Evolutionary conservation across 1,140 invertebrate species (phyloP).

Genomic region (Eumeta japonica): DNA sequence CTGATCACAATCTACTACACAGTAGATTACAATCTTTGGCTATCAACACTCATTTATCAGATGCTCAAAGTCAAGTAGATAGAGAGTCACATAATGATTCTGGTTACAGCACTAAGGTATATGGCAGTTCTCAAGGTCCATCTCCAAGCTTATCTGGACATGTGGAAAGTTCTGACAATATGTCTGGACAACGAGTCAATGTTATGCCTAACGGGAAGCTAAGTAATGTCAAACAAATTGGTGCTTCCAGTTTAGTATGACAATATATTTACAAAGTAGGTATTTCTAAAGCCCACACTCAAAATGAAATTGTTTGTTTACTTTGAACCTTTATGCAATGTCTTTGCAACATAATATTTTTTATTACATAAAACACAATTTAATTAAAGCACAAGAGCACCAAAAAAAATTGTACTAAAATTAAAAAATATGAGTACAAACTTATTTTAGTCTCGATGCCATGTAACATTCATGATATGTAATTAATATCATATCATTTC

Average conservation of each 20-base stretch:
- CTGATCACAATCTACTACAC: conserved; percentile 43
- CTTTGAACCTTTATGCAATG: no score
- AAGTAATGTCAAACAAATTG: conserved; percentile 26
- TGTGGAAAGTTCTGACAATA: conserved; percentile 45
- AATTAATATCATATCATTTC: no score
- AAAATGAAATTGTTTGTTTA: no score
- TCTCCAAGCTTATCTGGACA: conserved; percentile 72
- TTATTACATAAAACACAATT: no score
- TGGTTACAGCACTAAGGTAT: conserved; percentile 75
- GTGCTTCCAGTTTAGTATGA: conserved; percentile 50
- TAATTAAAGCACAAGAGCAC: no score
- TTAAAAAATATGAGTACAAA: no score
- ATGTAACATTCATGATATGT: no score
- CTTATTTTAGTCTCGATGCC: no score
- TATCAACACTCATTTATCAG: conserved; percentile 52
- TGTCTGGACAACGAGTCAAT: conserved; percentile 37
- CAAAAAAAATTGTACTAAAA: no score
- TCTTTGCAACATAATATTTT: no score
- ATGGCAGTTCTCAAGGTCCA: conserved; percentile 74
- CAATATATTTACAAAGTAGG: no score
- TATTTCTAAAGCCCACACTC: no score
- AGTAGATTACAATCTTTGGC: conserved; percentile 49
- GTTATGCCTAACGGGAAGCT: conserved; percentile 28
- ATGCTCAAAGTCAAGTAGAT: conserved; percentile 56
- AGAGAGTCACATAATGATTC: conserved; percentile 74